These are phyloP conservation scores for Acleris laterana DNA, from an alignment of 2,888 invertebrate genomes.

Conservation along the genomic window DNA sequence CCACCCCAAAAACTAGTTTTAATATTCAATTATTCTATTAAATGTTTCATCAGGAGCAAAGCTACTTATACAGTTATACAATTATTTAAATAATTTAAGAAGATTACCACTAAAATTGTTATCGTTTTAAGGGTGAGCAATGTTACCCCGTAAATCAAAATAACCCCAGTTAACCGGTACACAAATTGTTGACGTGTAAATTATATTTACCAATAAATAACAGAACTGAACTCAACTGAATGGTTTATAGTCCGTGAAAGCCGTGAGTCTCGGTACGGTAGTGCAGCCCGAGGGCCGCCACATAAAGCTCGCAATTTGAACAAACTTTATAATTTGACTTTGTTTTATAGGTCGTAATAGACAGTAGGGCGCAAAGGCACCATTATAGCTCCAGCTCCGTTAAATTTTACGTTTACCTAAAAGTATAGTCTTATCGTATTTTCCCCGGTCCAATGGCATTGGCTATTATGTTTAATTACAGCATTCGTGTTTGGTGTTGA, in stretches of 20 bases:
- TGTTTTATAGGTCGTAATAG: conserved; percentile 64
- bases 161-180: too few species aligned
- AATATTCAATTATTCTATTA: too few species aligned
- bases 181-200: too few species aligned
- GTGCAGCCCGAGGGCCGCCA: conserved; percentile 46
- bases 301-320: conserved; percentile 60
- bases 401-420: conserved; percentile 33
- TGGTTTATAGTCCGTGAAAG: neutral
- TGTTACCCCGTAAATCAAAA: too few species aligned
- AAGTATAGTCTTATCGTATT: conserved; percentile 28
- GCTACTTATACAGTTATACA: too few species aligned
- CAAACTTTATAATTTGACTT: conserved; percentile 66
- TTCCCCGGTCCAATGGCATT: conserved; percentile 17
- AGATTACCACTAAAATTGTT: too few species aligned
- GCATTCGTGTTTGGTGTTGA: conserved; percentile 59
- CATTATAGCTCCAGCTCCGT: conserved; percentile 38
- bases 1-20: too few species aligned
- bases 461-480: conserved; percentile 53
- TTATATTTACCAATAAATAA: too few species aligned
- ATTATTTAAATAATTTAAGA: too few species aligned
- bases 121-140: too few species aligned
- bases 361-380: conserved; percentile 48
- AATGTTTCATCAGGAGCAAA: too few species aligned
- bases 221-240: too few species aligned
- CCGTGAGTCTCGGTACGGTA: conserved; percentile 38